Percentiles rank a stretch among this genome's conserved stretches.
These are phyloP conservation scores for Chironex yamaguchii DNA, from an alignment of 30 jellyfish, hydroid and myxozoan genomes.

Conservation along the genomic window DNA sequence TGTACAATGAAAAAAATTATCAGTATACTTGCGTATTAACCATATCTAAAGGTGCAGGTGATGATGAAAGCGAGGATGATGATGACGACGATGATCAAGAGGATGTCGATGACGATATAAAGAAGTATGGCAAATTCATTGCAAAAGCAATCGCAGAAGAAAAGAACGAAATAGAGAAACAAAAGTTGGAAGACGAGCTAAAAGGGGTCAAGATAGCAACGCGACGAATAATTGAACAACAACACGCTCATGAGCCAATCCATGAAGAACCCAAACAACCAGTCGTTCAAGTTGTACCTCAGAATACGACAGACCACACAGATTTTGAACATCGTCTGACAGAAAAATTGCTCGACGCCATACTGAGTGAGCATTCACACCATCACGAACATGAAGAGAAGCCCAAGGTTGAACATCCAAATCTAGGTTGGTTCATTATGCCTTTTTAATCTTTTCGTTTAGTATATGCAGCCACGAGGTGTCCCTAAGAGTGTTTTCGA, in stretches of 20 bases:
- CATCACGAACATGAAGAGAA: conserved; percentile 32
- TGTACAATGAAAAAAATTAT: conserved; percentile 12
- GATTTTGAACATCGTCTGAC: conserved; percentile 87
- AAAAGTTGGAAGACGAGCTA: background rate
- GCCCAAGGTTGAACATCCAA: conserved; percentile 67
- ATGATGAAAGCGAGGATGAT: conserved; percentile 25
- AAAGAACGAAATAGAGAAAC: background rate
- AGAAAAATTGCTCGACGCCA: conserved; percentile 89
- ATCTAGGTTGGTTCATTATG: conserved; percentile 35
- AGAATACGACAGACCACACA: conserved; percentile 67
- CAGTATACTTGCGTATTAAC: conserved; percentile 27
- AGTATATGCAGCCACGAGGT: background rate
- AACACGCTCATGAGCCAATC: background rate
- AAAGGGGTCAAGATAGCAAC: background rate
- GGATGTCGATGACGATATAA: background rate
- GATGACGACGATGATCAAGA: conserved; percentile 26
- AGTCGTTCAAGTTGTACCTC: background rate
- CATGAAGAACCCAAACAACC: background rate
- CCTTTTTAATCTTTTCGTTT: too few relatives aligned
- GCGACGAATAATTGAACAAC: background rate
- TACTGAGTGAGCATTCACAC: conserved; percentile 54
- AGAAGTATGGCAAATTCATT: background rate
- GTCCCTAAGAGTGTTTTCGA: background rate
- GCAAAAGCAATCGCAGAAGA: background rate
- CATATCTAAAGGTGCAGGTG: conserved; percentile 43